A percentile compares a stretch with the other conserved stretches of the same genome.
Conservation (phyloP, 92 coral and sea anemone genomes). For the Metridium senile region DNA sequence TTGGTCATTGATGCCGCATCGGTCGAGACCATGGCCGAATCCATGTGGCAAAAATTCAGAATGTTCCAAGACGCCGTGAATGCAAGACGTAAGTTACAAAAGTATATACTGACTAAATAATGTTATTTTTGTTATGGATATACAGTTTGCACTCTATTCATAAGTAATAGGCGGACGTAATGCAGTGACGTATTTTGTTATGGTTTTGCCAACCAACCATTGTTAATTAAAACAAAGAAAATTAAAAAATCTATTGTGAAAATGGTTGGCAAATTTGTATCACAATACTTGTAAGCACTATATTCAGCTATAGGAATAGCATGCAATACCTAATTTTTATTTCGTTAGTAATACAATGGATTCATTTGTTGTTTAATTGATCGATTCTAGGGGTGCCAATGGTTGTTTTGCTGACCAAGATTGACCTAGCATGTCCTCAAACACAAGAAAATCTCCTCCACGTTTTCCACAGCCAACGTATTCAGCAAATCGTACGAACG, state of each 20-base stretch:
- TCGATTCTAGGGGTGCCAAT: constrained; percentile 36
- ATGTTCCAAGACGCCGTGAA: constrained; percentile 48
- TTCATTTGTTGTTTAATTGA: neutral
- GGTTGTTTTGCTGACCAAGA: constrained; percentile 48
- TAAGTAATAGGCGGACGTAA: too few relatives aligned
- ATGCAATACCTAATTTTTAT: too few relatives aligned
- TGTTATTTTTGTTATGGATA: too few relatives aligned
- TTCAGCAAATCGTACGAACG: constrained; percentile 31
- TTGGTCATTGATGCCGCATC: constrained; percentile 49
- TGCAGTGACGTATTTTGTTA: too few relatives aligned
- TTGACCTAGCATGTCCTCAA: constrained; percentile 51
- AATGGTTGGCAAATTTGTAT: too few relatives aligned
- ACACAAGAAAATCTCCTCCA: constrained; percentile 31
- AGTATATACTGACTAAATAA: too few relatives aligned
- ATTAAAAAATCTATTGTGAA: too few relatives aligned
- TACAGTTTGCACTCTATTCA: neutral
- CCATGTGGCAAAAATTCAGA: constrained; percentile 46
- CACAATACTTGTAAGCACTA: too few relatives aligned
- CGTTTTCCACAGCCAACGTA: constrained; percentile 37
- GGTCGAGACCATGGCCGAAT: constrained; percentile 19
- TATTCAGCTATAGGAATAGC: too few relatives aligned
- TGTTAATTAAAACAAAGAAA: too few relatives aligned
- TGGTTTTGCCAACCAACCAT: too few relatives aligned
- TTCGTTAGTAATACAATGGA: too few relatives aligned
- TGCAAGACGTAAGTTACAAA: constrained; percentile 38